Evolutionary conservation across 1,140 invertebrate genomes (phyloP), one percentile per base, ranked within the genome.

Genomic region (Telenomus remus): DNA sequence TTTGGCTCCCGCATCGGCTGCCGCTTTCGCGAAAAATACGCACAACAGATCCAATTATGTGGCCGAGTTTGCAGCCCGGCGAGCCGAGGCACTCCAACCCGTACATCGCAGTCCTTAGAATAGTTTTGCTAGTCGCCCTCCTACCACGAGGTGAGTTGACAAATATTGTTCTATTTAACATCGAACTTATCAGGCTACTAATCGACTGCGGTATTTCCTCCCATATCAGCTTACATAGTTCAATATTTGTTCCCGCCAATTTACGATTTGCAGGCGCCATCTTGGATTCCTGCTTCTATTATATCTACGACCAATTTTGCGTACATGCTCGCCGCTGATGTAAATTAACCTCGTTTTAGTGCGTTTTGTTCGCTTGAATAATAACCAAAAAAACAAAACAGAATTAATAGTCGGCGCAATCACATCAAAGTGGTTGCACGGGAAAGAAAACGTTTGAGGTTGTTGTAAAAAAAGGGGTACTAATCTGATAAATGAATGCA

Each of bases 111-210:
- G 78, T 63, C 70, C 63, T 77, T 59, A 78, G 80, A 70, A 79
- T 86, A 76, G 59, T 81, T 63, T 70, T 85, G 39, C 66, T 86
- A 57, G 79, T 86, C 71, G 77, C 78, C 72, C 75, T 86, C 64
- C 70, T 86, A 75, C 83, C 83, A 73, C 81, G 79, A 84, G 84
- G 85, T 86, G 76, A 83, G 80, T 69, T 39, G 4, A 46, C 54
- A 42, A 53, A 53, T 59, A 53, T 50, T 27, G 19, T 11, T 43
- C 27, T 54, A 51, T 72, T 72, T 47, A n/a, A 42, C 5, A 5
- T 42, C 34, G 27, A 37, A 70, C 8, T 69, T 70, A 59, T 27
- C 19, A 27, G 19, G 19, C 19, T 27, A 27, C 19, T 27, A 27
- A 27, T 27, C 37, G 5, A 39, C 39, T 43, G 37, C 8, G 34